Evolutionary conservation across 2,113 vertebrate species (phyloP).

Genomic region (Burhinus oedicnemus): DNA sequence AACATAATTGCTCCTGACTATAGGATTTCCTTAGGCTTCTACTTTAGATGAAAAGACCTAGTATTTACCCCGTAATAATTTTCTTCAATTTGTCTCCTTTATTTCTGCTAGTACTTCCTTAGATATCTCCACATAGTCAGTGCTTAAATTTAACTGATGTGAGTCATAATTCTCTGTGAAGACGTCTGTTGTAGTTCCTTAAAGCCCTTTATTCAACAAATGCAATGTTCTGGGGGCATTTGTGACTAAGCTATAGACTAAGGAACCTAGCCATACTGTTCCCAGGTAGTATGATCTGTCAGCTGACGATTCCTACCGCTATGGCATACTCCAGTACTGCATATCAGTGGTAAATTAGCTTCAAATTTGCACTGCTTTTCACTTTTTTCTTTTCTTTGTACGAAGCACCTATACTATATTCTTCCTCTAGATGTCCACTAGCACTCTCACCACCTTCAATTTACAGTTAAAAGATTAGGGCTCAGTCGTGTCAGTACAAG

Average conservation of each 20-base stretch:
- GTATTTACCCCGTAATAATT: background rate
- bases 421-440: background rate
- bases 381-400: background rate
- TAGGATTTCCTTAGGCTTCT: background rate
- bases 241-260: background rate
- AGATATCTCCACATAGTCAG: background rate
- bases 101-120: background rate
- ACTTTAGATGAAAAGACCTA: background rate
- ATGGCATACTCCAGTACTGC: background rate
- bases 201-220: background rate
- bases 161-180: background rate
- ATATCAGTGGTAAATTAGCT: background rate
- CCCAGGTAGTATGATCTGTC: rapidly evolving
- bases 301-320: background rate
- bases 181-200: background rate
- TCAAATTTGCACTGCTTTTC: background rate
- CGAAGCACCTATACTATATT: background rate
- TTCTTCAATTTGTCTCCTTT: background rate
- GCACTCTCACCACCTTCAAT: background rate
- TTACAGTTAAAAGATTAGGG: background rate
- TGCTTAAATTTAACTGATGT: background rate
- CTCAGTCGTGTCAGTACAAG: background rate
- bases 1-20: background rate
- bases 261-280: background rate
- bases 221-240: background rate